These are phyloP conservation scores for Trachymyrmex septentrionalis DNA, from an alignment of 1,140 invertebrate species.

Conservation along the genomic window DNA sequence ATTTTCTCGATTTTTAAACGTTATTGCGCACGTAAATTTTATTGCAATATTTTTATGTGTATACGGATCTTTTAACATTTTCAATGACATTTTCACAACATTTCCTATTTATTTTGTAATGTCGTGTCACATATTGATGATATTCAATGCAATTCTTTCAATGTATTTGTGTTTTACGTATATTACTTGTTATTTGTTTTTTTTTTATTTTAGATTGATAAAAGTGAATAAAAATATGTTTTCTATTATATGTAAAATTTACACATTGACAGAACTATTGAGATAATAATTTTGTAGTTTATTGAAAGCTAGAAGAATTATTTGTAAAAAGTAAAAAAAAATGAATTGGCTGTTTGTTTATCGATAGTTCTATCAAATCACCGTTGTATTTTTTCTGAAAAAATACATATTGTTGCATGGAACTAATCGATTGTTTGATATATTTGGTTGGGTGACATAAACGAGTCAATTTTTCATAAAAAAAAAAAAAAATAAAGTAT, in stretches of 20 bases:
- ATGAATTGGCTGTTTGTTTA: not conserved
- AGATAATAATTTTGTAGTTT: constrained; percentile 5
- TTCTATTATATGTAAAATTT: not conserved
- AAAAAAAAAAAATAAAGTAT: not conserved
- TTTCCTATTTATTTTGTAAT: not conserved
- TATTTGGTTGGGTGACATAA: not conserved
- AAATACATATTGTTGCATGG: constrained; percentile 11
- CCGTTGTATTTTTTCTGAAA: constrained; percentile 12
- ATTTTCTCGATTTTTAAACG: not conserved
- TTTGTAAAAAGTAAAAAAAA: not conserved
- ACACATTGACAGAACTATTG: not conserved
- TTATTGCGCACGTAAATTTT: not conserved
- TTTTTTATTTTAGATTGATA: constrained; percentile 1
- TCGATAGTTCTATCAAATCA: not conserved
- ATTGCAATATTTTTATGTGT: not conserved
- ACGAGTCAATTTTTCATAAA: not conserved
- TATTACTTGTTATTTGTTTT: not conserved
- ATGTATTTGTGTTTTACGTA: not conserved
- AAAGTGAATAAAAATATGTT: not conserved
- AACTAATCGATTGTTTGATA: not conserved
- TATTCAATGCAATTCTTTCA: not conserved
- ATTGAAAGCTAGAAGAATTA: not conserved
- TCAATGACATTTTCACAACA: not conserved
- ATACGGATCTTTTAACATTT: not conserved
- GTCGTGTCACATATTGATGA: not conserved